phyloP scores from a whole-genome alignment of 1,140 invertebrate genomes.

The Eueides isabella region DNA sequence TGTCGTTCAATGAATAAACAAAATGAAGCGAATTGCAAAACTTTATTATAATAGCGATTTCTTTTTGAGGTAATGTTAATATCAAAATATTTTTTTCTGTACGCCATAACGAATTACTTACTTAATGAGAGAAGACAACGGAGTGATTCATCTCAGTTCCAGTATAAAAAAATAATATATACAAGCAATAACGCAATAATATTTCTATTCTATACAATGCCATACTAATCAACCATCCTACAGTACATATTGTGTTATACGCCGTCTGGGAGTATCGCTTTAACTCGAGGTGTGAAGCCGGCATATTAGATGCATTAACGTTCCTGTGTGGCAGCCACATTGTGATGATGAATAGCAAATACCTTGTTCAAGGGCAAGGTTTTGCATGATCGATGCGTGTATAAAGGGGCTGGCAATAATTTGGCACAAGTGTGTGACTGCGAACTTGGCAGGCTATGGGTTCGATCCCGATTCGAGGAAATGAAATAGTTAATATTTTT shows the following conservation, averaged over 20 bases:
- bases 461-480: too few relatives aligned
- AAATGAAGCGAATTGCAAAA: too few relatives aligned
- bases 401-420: constrained; percentile 12
- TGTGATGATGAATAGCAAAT: constrained; percentile 31
- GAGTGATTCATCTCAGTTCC: background rate
- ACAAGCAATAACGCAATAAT: background rate
- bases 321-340: constrained; percentile 40
- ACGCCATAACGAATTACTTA: too few relatives aligned
- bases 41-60: too few relatives aligned
- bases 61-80: too few relatives aligned
- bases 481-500: too few relatives aligned
- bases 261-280: constrained; percentile 44
- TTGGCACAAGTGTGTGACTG: too few relatives aligned
- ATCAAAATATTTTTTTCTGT: too few relatives aligned
- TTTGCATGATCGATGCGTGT: constrained; percentile 36
- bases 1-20: too few relatives aligned
- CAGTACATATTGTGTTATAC: background rate
- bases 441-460: too few relatives aligned
- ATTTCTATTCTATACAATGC: background rate
- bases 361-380: constrained; percentile 43
- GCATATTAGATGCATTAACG: constrained; percentile 63
- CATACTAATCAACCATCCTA: background rate
- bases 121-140: background rate
- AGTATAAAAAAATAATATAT: background rate
- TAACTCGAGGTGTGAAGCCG: constrained; percentile 53